Base-by-base conservation (phyloP, 1,140 invertebrate species). In the Mactra quadrangularis region DNA sequence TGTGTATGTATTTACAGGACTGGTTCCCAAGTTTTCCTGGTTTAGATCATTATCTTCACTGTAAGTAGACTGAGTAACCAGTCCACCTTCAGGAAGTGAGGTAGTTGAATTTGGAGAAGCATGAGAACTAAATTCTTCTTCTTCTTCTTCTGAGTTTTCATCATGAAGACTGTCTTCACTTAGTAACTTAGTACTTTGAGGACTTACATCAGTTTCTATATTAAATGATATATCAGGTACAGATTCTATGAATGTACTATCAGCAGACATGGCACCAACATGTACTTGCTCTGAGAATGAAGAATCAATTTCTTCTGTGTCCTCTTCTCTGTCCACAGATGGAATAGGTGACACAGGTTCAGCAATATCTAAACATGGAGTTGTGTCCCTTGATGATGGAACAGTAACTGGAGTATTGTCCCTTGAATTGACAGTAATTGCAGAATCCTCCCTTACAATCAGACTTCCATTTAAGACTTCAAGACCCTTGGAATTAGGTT, bases 361-460 rank as follows among this genome's bases (percentile, higher is more conserved):
- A 22, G 45, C 38, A 41, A 31, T n/a, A 31, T 60, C 35, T 57
- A 59, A 45, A 52, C 52, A 11, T 47, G 57, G 70, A n/a, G 79
- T 55, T 35, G n/a, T 38, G 17, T 82, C 71, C 45, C 70, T 82
- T 38, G 62, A 45, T 57, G 31, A 52, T 17, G 52, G 35, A 19
- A 22, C 1, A 13, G 50, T 31, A 45, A 76, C 72, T 29, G 75
- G 75, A 53, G 55, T 78, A 27, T 41, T 60, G 66, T 78, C 60
- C 41, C 57, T 52, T 22, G 75, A 78, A n/a, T 64, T 55, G 35
- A 64, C 33, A 59, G 64, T 59, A 17, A 81, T 6, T 31, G 77
- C 64, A 25, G 77, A 81, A 70, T 81, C 77, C 68, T 81, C 77
- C 41, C 77, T 81, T 3, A 81, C 77, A 35, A 81, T 68, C 33